Evolutionary conservation across 92 coral and sea anemone genomes (phyloP).

Genomic region (Pocillopora meandrina): DNA sequence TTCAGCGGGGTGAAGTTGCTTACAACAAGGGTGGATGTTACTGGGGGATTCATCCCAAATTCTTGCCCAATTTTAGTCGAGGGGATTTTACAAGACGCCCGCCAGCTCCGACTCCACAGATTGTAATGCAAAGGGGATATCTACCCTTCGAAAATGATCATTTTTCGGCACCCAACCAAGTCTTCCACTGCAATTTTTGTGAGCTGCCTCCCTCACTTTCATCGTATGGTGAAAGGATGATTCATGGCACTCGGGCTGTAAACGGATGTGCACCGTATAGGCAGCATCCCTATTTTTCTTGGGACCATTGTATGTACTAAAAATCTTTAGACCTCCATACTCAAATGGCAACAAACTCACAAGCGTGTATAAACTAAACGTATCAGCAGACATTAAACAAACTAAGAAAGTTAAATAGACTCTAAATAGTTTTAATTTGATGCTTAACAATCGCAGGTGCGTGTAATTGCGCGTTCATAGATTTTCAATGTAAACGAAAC

Average conservation of each 20-base stretch:
- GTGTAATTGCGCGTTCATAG: too few species aligned
- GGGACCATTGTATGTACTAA: slow-evolving; percentile 23
- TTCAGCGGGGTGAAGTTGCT: slow-evolving; percentile 35
- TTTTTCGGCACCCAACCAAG: background rate
- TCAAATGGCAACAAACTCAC: too few species aligned
- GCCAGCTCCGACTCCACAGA: background rate
- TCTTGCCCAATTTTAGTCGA: slow-evolving; percentile 22
- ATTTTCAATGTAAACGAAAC: too few species aligned
- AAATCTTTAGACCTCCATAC: background rate
- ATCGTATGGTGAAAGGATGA: background rate
- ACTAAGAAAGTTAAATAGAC: too few species aligned
- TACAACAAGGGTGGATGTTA: slow-evolving; percentile 19
- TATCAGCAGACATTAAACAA: too few species aligned
- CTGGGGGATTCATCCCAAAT: slow-evolving; percentile 47
- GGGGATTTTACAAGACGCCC: slow-evolving; percentile 47
- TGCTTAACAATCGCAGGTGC: too few species aligned
- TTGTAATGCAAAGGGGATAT: background rate
- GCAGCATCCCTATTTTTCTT: slow-evolving; percentile 23
- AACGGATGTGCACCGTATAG: background rate
- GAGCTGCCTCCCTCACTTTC: background rate
- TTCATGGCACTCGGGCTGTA: background rate
- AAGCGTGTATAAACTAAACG: too few species aligned
- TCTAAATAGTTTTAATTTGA: too few species aligned
- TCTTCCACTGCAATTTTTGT: slow-evolving; percentile 3
- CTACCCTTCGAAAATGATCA: background rate